A percentile compares a stretch with the other conserved stretches of the same genome.
phyloP scores from a whole-genome alignment of 2,797 vertebrate genomes.

The Rousettus madagascariensis region DNA sequence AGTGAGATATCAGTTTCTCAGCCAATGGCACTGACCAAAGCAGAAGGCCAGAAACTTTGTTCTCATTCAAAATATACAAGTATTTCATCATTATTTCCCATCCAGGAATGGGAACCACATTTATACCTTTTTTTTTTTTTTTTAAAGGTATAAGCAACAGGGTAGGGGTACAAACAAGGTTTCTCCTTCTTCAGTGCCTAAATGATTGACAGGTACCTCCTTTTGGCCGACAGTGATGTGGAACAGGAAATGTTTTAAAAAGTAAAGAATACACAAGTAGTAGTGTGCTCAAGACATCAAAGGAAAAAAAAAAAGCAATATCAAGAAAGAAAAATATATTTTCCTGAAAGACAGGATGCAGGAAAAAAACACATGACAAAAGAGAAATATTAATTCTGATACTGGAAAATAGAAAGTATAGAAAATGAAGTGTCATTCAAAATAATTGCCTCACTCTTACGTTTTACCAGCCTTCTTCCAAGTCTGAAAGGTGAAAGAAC shows the following conservation, averaged over 20 bases:
- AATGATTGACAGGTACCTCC: not conserved
- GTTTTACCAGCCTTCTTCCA: not conserved
- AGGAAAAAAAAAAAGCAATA: not conserved
- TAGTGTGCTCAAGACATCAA: not conserved
- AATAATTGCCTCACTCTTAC: not conserved
- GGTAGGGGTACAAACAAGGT: not conserved
- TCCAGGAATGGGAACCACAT: not conserved
- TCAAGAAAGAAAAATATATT: not conserved
- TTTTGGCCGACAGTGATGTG: not conserved
- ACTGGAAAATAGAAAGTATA: conserved; percentile 18
- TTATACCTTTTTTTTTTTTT: not conserved
- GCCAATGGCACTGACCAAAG: not conserved
- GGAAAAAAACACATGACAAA: not conserved
- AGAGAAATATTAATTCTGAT: not conserved
- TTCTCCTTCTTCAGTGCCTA: not conserved
- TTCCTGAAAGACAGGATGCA: conserved; percentile 8
- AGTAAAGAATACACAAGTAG: not conserved
- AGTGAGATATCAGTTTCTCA: not conserved
- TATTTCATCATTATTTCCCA: not conserved
- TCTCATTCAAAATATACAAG: conserved; percentile 6
- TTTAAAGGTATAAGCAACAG: not conserved
- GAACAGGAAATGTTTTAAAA: conserved; percentile 1
- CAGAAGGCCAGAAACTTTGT: conserved; percentile 14
- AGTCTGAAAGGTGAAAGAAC: not conserved
- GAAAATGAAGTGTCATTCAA: not conserved